Base-by-base conservation (phyloP, 2,888 invertebrate species). In the Sesamia inferens region DNA sequence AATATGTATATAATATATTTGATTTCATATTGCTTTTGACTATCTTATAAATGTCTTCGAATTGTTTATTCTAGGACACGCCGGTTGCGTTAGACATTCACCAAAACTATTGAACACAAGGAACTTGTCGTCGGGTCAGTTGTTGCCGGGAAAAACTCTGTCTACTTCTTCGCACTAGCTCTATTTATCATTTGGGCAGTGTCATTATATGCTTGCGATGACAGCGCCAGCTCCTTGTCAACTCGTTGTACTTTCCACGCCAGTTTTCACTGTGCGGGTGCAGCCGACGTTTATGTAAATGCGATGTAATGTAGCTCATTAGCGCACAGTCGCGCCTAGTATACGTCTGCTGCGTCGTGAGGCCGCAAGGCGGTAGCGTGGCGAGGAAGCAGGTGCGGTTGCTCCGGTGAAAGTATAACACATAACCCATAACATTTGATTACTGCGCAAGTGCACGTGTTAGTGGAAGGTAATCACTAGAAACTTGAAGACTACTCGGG, bases 401-500 rank as follows among this genome's bases (percentile, higher is more conserved):
- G 42, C 22, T 2, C 16, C 62, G 16, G n/a, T 42, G 62, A 44
- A 44, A 44, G 22, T 22, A n/a, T n/a, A 5, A 58, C 58, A 14
- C 62, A 42, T 61, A 62, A 58, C 58, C 8, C 62, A 42, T 42
- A 62, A 42, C 14, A 14, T 42, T 42, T n/a, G 14, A 62, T 61
- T 39, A 14, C 31, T 11, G 59, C 19, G 16, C 39, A 19, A 19
- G 39, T n/a, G 39, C 39, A 61, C 44, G 42, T 10, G 16, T 10
- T 16, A 10, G 22, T 62, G 62, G 62, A 62, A 62, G 44, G 10
- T 44, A 62, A 62, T 22, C 62, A 42, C 39, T 8, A n/a, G 61
- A 39, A 39, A n/a, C n/a, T 42, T n/a, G n/a, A 61, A 14, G 14
- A 22, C 31, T 11, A 19, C 58, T 11, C 19, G 14, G 55, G 13